phyloP scores from a whole-genome alignment of 2,113 vertebrate genomes.

The Pelmatolapia mariae region DNA sequence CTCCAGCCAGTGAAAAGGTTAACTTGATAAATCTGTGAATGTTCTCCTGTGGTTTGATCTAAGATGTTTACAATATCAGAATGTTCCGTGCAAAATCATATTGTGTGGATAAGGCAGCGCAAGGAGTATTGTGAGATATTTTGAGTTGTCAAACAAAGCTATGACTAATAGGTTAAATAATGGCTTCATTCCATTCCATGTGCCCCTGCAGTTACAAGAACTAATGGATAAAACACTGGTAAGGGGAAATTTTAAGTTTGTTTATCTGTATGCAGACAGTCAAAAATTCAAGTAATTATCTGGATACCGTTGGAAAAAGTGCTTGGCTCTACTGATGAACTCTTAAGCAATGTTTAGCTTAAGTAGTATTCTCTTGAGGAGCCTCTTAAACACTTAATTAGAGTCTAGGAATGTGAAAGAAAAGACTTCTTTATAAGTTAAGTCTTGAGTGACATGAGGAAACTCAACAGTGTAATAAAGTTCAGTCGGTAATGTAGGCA shows the following conservation, averaged over 20 bases:
- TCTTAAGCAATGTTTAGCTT: not conserved
- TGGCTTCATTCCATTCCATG: not conserved
- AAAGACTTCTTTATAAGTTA: not conserved
- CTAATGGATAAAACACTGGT: not conserved
- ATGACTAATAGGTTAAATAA: not conserved
- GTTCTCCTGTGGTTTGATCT: not conserved
- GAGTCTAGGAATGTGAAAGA: not conserved
- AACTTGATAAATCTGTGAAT: not conserved
- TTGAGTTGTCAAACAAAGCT: constrained; percentile 16
- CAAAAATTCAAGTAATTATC: not conserved
- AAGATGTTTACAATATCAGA: not conserved
- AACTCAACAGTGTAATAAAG: not conserved
- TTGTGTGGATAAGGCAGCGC: not conserved
- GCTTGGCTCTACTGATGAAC: not conserved
- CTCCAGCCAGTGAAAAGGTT: not conserved
- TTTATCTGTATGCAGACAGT: not conserved
- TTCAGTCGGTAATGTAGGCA: not conserved
- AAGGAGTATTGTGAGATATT: not conserved
- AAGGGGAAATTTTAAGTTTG: not conserved
- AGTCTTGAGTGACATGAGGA: not conserved
- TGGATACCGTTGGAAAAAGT: not conserved
- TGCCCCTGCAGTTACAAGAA: not conserved
- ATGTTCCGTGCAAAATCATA: not conserved
- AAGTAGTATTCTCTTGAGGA: not conserved
- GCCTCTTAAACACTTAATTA: not conserved